Evolutionary conservation across 2,113 vertebrate species (phyloP).

Genomic region (Pampusana beccarii): DNA sequence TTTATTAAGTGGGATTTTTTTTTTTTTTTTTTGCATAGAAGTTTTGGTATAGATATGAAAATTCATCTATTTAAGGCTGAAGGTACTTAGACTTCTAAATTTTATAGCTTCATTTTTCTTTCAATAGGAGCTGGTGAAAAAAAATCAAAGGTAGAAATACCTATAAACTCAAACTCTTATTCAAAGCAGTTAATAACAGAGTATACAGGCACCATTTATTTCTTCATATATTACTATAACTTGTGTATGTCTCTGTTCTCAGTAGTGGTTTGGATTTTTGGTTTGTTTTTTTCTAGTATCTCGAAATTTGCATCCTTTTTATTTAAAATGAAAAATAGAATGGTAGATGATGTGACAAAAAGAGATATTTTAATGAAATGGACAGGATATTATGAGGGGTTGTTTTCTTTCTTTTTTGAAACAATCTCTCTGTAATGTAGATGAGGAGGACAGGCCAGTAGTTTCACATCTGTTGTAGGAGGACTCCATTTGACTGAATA

Average conservation of each 20-base stretch:
- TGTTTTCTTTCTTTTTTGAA: background rate
- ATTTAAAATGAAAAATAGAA: background rate
- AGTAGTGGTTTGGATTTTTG: background rate
- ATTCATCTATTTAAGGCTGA: background rate
- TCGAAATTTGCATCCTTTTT: background rate
- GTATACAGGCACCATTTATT: background rate
- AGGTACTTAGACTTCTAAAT: background rate
- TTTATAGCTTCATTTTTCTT: background rate
- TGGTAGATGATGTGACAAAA: background rate
- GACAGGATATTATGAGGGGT: background rate
- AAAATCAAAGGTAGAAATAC: background rate
- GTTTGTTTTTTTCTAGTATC: background rate
- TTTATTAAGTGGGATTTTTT: background rate
- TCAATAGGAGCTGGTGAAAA: background rate
- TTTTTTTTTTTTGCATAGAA: background rate
- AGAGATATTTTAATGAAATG: background rate
- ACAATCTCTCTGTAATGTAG: background rate
- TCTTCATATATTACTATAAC: background rate
- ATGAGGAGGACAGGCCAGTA: background rate
- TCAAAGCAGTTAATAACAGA: background rate
- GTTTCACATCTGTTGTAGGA: background rate
- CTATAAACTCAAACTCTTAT: background rate
- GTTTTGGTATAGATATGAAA: background rate
- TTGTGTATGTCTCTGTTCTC: background rate
- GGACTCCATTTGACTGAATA: background rate